Evolutionary conservation across 2,113 vertebrate genomes (phyloP).

Genomic region (Phodopus roborovskii): DNA sequence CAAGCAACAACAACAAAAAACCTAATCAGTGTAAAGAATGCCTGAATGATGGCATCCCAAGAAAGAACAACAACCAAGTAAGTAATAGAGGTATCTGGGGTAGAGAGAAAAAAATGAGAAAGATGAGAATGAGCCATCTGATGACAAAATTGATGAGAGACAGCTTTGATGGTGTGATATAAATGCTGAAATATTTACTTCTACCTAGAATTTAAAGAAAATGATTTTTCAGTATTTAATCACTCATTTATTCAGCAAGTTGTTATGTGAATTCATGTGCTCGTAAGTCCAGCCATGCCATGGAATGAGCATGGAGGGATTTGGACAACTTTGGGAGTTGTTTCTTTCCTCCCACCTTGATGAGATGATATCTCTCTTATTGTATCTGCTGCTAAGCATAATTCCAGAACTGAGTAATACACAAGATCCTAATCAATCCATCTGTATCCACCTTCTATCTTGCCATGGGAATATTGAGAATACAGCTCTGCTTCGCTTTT

Average conservation of each 20-base stretch:
- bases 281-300: background rate
- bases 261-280: too few species aligned
- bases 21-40: background rate
- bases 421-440: too few species aligned
- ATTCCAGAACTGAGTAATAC: too few species aligned
- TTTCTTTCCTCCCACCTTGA: background rate
- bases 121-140: background rate
- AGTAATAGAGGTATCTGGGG: background rate
- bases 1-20: too few species aligned
- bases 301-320: background rate
- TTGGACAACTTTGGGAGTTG: too few species aligned
- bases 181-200: background rate
- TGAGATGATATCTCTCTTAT: background rate
- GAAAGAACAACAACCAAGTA: slow-evolving; percentile 2
- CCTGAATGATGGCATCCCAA: background rate
- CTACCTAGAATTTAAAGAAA: background rate
- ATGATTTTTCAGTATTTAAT: background rate
- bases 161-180: background rate
- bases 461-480: background rate
- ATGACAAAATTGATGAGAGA: background rate
- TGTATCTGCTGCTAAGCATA: background rate
- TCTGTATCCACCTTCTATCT: background rate
- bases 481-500: background rate
- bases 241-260: background rate
- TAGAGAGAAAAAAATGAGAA: too few species aligned